Evolutionary conservation across 1,140 invertebrate genomes (phyloP).

Genomic region (Drosophila pallidifrons): DNA sequence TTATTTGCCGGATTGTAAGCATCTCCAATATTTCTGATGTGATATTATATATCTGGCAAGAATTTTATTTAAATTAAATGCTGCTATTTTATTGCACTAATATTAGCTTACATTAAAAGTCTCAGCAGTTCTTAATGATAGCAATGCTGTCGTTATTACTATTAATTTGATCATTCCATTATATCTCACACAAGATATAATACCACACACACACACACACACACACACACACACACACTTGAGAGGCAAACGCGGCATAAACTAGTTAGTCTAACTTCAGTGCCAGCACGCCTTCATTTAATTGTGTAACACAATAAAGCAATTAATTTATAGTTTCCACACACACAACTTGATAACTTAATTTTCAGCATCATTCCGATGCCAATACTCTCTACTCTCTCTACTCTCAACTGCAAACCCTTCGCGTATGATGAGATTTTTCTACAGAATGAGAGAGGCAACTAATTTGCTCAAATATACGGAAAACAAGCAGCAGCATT

Average conservation of each 20-base stretch:
- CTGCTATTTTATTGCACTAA: too few species aligned
- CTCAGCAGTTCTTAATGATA: background rate
- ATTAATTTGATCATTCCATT: conserved; percentile 16
- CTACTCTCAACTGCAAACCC: conserved; percentile 13
- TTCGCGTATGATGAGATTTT: conserved; percentile 13
- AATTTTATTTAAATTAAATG: too few species aligned
- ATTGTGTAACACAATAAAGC: conserved; percentile 69
- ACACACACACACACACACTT: too few species aligned
- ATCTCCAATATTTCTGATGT: too few species aligned
- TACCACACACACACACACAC: background rate
- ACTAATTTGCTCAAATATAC: conserved; percentile 57
- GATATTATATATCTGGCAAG: too few species aligned
- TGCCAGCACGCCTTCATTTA: conserved; percentile 29
- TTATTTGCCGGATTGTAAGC: too few species aligned
- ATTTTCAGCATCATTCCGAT: conserved; percentile 54
- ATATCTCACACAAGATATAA: background rate
- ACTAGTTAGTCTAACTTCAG: conserved; percentile 21
- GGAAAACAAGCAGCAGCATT: conserved; percentile 16
- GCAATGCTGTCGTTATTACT: conserved; percentile 1
- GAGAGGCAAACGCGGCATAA: background rate
- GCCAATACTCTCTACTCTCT: conserved; percentile 16
- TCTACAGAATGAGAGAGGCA: conserved; percentile 24
- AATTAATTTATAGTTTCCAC: conserved; percentile 47
- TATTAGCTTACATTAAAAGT: background rate
- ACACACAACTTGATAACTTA: conserved; percentile 67